Conservation (phyloP, 2,113 vertebrate genomes). For the Ailuropoda melanoleuca region DNA sequence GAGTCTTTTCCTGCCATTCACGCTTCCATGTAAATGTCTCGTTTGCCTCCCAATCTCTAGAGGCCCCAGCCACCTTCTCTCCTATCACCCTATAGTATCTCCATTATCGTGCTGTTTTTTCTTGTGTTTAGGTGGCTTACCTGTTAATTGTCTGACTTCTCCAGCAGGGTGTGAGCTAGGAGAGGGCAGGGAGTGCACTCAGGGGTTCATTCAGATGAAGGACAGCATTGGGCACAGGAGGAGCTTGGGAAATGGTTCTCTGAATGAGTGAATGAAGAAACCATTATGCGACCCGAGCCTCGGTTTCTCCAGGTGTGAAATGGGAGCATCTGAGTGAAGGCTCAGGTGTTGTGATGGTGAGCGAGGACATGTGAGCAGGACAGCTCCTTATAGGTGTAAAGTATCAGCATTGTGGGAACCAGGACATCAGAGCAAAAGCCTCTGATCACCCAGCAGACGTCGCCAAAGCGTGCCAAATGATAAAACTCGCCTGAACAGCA, state of each 20-base stretch:
- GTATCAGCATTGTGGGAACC: background rate
- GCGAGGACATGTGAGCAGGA: rapidly evolving
- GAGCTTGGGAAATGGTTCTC: background rate
- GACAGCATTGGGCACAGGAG: background rate
- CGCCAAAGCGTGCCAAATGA: background rate
- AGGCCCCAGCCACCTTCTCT: background rate
- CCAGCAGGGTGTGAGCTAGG: background rate
- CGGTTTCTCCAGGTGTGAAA: background rate
- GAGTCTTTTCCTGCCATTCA: background rate
- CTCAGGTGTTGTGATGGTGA: background rate
- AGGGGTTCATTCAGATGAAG: background rate
- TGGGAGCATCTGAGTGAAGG: background rate
- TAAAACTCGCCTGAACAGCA: rapidly evolving
- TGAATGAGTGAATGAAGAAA: background rate
- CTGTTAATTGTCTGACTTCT: background rate
- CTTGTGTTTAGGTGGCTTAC: background rate
- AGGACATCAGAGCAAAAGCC: background rate
- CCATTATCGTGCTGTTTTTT: rapidly evolving
- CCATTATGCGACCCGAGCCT: background rate
- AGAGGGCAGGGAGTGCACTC: background rate
- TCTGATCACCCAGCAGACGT: background rate
- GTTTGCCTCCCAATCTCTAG: background rate
- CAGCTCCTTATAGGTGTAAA: background rate
- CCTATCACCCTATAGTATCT: background rate
- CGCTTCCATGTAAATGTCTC: background rate